Conservation (phyloP, 2,797 vertebrate species). For the Chromis chromis region DNA sequence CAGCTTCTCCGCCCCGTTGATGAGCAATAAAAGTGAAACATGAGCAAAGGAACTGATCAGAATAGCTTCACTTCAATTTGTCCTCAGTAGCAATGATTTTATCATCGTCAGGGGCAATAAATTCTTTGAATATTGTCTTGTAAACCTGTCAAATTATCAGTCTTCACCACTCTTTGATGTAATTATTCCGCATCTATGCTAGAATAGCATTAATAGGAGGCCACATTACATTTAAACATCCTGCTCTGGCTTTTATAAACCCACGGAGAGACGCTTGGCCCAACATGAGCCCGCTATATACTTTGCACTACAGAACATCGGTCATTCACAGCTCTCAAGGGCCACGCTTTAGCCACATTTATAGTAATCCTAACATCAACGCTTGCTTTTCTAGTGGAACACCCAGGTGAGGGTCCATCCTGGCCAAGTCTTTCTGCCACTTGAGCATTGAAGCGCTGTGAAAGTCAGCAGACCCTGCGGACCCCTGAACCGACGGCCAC, state of each 20-base stretch:
- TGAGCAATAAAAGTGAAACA: conserved; percentile 48
- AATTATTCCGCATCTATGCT: conserved; percentile 10
- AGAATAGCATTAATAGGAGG: conserved; percentile 6
- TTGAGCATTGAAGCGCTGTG: conserved; percentile 41
- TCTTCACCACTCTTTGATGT: not conserved
- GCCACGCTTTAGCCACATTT: conserved; percentile 35
- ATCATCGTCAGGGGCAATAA: conserved; percentile 15
- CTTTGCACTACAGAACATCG: conserved; percentile 33
- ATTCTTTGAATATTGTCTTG: not conserved
- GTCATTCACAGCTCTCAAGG: conserved; percentile 61
- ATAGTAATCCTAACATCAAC: conserved; percentile 61
- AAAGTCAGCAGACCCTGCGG: conserved; percentile 59
- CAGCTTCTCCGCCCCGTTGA: conserved; percentile 27
- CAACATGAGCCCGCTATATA: conserved; percentile 35
- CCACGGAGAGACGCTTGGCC: conserved; percentile 34
- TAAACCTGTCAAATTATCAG: conserved; percentile 41
- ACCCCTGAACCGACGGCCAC: conserved; percentile 20
- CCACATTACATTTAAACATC: conserved; percentile 29
- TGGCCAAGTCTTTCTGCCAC: conserved; percentile 59
- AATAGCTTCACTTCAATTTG: conserved; percentile 18
- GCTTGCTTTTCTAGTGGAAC: conserved; percentile 52
- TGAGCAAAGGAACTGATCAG: conserved; percentile 8
- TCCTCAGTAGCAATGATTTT: not conserved
- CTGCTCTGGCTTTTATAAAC: conserved; percentile 51
- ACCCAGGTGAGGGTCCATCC: conserved; percentile 38